Conservation (phyloP, 2,797 vertebrate genomes). For the Mus caroli region DNA sequence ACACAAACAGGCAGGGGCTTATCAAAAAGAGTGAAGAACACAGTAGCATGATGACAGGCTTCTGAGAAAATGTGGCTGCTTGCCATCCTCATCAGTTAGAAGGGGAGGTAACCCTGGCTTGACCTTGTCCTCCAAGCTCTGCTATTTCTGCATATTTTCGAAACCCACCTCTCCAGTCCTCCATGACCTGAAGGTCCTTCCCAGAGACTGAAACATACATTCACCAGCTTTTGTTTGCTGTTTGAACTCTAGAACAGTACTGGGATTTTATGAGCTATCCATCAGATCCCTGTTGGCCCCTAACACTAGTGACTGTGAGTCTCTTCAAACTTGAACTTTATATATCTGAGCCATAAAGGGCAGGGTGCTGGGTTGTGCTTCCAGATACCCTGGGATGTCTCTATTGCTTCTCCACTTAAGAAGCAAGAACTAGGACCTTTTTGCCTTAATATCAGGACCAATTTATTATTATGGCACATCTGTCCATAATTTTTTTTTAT, state of each 20-base stretch:
- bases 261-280: neutral
- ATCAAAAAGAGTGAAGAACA: neutral
- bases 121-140: neutral
- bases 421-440: neutral
- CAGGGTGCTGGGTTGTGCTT: neutral
- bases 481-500: neutral
- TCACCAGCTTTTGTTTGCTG: neutral
- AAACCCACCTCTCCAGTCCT: neutral
- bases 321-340: neutral
- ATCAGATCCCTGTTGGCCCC: neutral
- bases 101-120: neutral
- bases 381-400: fast-evolving
- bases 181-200: neutral
- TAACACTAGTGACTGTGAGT: neutral
- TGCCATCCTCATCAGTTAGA: neutral
- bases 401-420: too few relatives aligned
- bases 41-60: neutral
- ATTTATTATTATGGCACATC: neutral
- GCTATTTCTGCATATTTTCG: neutral
- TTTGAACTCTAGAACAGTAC: neutral
- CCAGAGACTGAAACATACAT: neutral
- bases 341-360: neutral
- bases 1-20: neutral
- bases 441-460: neutral
- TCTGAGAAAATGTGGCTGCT: neutral